These are phyloP conservation scores for Standfussiana lucernea DNA, from an alignment of 2,888 invertebrate genomes.

Conservation along the genomic window DNA sequence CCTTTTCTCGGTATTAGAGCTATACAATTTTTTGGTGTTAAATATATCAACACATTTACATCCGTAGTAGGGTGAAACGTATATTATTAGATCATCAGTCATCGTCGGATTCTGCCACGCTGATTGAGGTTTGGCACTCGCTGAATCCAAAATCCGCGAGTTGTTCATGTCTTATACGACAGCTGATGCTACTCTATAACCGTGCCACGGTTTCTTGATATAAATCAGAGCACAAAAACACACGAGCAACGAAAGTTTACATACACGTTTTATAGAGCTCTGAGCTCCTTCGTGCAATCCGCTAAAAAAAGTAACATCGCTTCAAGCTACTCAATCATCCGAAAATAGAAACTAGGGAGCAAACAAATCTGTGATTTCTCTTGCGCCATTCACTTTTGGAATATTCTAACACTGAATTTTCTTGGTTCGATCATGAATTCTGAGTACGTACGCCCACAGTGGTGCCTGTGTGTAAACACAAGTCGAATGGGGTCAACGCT, in stretches of 20 bases:
- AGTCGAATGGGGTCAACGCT: constrained; percentile 77
- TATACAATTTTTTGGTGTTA: constrained; percentile 13
- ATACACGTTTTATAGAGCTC: constrained; percentile 58
- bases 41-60: constrained; percentile 51
- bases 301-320: constrained; percentile 67
- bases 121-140: constrained; percentile 64
- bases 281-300: constrained; percentile 61
- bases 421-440: constrained; percentile 65
- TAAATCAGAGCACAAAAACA: constrained; percentile 40
- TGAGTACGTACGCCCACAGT: constrained; percentile 63
- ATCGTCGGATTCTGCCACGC: constrained; percentile 41
- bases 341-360: constrained; percentile 74
- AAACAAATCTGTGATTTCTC: constrained; percentile 72
- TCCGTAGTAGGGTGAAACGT: constrained; percentile 36
- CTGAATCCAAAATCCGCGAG: constrained; percentile 42
- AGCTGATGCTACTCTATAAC: constrained; percentile 28
- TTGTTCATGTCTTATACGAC: constrained; percentile 37
- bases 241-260: constrained; percentile 54
- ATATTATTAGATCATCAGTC: constrained; percentile 57
- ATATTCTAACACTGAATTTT: constrained; percentile 64
- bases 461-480: constrained; percentile 68
- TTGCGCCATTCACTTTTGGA: constrained; percentile 70
- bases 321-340: constrained; percentile 72
- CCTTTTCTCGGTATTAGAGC: constrained; percentile 11
- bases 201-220: constrained; percentile 22